Conservation (phyloP, 2,113 vertebrate genomes). For the Petromus typicus region DNA sequence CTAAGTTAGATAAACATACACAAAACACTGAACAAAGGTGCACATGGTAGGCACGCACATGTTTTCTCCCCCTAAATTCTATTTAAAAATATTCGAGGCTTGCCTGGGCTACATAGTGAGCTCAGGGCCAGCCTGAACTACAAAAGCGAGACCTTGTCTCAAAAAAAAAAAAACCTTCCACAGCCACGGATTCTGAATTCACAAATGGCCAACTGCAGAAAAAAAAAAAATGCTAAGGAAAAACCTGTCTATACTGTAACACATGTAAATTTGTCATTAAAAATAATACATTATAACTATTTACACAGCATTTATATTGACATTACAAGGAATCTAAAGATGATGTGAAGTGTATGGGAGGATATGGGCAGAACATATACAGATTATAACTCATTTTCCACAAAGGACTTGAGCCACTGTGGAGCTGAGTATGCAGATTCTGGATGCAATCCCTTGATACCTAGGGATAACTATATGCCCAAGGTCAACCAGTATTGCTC, state of each 20-base stretch:
- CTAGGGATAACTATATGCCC: neutral
- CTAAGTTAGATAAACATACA: neutral
- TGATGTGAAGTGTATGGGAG: neutral
- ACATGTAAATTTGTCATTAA: neutral
- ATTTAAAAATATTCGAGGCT: neutral
- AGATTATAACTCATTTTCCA: neutral
- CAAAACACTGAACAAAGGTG: neutral
- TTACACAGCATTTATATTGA: neutral
- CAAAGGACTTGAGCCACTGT: neutral
- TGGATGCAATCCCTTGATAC: neutral
- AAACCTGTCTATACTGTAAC: neutral
- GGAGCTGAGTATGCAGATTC: neutral
- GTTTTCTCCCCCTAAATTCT: neutral
- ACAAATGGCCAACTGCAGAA: neutral
- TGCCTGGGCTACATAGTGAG: no score
- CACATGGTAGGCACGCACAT: neutral
- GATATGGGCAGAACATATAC: neutral
- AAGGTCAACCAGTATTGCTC: constrained; percentile 3
- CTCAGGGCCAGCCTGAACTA: no score
- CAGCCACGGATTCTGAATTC: neutral
- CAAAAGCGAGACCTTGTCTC: neutral
- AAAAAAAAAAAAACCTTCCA: neutral
- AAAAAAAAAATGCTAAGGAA: neutral
- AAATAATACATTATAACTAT: neutral
- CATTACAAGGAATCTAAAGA: neutral